Evolutionary conservation across 2,888 invertebrate species (phyloP).

Genomic region (Macaria liturata): DNA sequence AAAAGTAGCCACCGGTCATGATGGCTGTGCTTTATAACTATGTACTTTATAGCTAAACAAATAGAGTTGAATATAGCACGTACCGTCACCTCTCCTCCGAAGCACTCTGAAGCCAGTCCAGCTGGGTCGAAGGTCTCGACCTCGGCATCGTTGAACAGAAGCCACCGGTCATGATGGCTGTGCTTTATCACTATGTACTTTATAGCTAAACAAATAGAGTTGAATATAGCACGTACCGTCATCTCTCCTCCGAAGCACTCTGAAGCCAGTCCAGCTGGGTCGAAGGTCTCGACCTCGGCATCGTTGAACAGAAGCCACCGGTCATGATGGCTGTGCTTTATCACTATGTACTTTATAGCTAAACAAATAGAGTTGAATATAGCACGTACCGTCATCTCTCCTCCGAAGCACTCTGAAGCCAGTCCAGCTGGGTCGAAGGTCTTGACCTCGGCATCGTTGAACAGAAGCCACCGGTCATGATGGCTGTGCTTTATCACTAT

Average conservation of each 20-base stretch:
- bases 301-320: conserved; percentile 83
- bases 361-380: background rate
- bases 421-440: conserved; percentile 97
- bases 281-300: conserved; percentile 97
- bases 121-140: conserved; percentile 97
- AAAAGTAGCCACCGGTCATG: conserved; percentile 58
- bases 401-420: conserved; percentile 97
- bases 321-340: conserved; percentile 52
- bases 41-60: background rate
- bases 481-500: too few relatives aligned
- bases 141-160: conserved; percentile 92
- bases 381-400: conserved; percentile 94
- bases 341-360: background rate
- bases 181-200: background rate
- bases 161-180: conserved; percentile 87
- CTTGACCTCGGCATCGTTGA: conserved; percentile 95
- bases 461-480: conserved; percentile 56
- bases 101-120: conserved; percentile 97
- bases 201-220: background rate
- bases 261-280: conserved; percentile 96
- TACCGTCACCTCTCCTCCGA: conserved; percentile 98
- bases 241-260: conserved; percentile 99
- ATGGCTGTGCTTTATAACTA: too few relatives aligned
- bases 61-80: conserved; percentile 36
- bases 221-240: conserved; percentile 85